Base-by-base conservation (phyloP, 2,797 vertebrate genomes). In the Tadarida brasiliensis region DNA sequence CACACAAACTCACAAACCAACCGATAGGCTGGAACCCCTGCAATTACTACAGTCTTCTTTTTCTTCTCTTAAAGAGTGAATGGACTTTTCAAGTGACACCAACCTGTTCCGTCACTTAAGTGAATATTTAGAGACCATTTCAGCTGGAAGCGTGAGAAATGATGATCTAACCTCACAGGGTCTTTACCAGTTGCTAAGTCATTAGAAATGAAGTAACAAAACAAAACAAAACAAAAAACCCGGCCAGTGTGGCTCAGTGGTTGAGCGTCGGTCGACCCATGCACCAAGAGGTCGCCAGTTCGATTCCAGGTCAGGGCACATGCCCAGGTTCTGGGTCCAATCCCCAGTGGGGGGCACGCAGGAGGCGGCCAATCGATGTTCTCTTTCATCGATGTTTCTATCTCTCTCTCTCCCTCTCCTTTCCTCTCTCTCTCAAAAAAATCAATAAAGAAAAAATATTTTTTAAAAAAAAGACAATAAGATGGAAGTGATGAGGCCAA, bases 121-220 rank as follows among this genome's bases (percentile, higher is more conserved):
- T 82, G 22, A 94, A 94, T 73, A 70, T 80, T 78, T 65, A 92
- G 47, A 94, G 68, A 80, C 49, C 49, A 71, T 63, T 94, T 90
- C 80, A 51, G 10, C 30, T 92, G 59, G 57, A 96, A 26, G 14
- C 33, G 76, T 94, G 33, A 91, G 70, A 95, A 94, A 86, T 3
- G 4, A 47, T 56, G 28, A 70, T 16, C 67, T 94, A 76, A 57
- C 54, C 61, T 95, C 70, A 56, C 51, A 83, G 39, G 77, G 28
- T 57, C 63, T 35, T 71, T 83, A 76, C 24, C 51, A 71, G 20
- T 87, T 77, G 16, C 20, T 54, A 91, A 87, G 56, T 22, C 76
- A 90, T 92, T 73, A 94, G 87, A 87, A 93, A 94, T 68, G 56
- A 80, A 90, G 39, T 63, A 6, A 3, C 7, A 5, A 63, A 49